A percentile compares a stretch with the other conserved stretches of the same genome.
phyloP scores from a whole-genome alignment of 2,888 invertebrate species.

The Noctuana brunneofusca region DNA sequence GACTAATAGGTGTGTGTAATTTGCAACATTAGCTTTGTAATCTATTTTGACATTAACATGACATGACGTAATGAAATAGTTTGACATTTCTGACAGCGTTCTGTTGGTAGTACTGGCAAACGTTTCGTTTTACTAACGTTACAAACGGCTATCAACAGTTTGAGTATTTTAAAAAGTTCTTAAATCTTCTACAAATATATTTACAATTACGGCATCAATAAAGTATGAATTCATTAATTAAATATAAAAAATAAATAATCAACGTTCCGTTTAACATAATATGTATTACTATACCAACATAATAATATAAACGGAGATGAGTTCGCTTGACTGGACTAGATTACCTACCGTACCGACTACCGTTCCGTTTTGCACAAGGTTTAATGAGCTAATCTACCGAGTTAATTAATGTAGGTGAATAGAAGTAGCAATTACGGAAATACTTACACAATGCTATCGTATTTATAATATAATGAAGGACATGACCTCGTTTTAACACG shows the following conservation, averaged over 20 bases:
- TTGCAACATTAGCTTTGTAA: slow-evolving; percentile 28
- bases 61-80: slow-evolving; percentile 7
- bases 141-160: neutral
- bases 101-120: neutral
- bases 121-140: neutral
- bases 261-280: neutral
- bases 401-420: neutral
- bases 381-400: neutral
- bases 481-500: neutral
- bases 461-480: slow-evolving; percentile 17
- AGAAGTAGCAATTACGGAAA: neutral
- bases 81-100: slow-evolving; percentile 1
- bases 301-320: neutral
- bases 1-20: slow-evolving; percentile 6
- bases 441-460: slow-evolving; percentile 1
- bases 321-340: neutral
- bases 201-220: neutral
- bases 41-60: slow-evolving; percentile 28
- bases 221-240: neutral
- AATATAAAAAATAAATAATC: neutral
- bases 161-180: neutral
- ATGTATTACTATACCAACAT: neutral
- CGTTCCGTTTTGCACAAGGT: slow-evolving; percentile 6
- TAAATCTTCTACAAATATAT: neutral
- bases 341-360: no score